These are phyloP conservation scores for Eurois occulta DNA, from an alignment of 2,888 invertebrate genomes.

Conservation along the genomic window DNA sequence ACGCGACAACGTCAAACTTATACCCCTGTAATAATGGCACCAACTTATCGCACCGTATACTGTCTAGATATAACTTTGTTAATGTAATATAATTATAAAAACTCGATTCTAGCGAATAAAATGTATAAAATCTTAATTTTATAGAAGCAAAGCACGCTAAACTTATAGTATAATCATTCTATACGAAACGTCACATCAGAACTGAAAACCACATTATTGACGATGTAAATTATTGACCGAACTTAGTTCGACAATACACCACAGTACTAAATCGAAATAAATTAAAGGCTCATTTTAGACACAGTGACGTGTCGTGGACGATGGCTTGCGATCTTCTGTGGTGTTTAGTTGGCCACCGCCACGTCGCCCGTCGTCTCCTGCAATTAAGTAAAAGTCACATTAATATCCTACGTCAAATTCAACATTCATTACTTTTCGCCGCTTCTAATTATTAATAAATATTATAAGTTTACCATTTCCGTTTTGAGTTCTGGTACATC, in stretches of 20 bases:
- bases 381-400: conserved; percentile 60
- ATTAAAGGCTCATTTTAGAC: conserved; percentile 86
- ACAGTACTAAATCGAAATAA: conserved; percentile 86
- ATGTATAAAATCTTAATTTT: conserved; percentile 89
- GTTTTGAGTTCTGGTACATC: conserved; percentile 85
- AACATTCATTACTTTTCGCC: neutral
- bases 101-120: conserved; percentile 89
- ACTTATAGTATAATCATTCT: conserved; percentile 89
- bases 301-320: conserved; percentile 74
- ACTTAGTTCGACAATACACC: conserved; percentile 88
- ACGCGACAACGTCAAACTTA: conserved; percentile 84
- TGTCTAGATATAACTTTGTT: conserved; percentile 89
- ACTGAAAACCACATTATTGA: conserved; percentile 84
- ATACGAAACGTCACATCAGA: conserved; percentile 85
- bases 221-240: conserved; percentile 81
- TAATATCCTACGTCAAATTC: neutral
- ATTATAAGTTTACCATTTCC: conserved; percentile 78
- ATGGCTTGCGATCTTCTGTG: conserved; percentile 57
- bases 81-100: conserved; percentile 87
- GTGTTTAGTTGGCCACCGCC: conserved; percentile 80
- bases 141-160: conserved; percentile 90
- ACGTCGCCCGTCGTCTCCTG: conserved; percentile 82
- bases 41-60: conserved; percentile 91
- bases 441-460: neutral
- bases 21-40: conserved; percentile 91